Conservation (phyloP, 1,140 invertebrate species). For the Gyrodactylus salaris region DNA sequence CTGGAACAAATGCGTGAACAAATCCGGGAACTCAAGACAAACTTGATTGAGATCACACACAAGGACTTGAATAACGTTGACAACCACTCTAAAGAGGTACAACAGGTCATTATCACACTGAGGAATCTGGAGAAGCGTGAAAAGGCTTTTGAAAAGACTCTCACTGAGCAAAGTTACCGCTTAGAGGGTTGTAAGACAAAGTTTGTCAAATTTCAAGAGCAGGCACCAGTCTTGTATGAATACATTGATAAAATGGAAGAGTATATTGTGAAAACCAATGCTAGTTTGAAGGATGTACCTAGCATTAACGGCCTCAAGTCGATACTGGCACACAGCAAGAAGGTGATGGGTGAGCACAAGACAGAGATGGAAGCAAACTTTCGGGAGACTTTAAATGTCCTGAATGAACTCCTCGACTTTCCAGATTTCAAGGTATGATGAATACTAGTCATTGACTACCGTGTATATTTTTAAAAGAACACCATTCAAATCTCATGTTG, state of each 20-base stretch:
- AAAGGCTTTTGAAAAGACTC: not conserved
- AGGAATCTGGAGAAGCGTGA: not conserved
- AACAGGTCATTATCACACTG: not conserved
- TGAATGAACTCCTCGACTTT: not conserved
- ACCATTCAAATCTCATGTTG: too few species aligned
- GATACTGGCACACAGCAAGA: not conserved
- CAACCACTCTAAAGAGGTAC: not conserved
- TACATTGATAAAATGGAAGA: not conserved
- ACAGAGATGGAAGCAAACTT: not conserved
- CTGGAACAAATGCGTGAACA: not conserved
- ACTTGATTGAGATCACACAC: not conserved
- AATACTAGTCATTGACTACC: too few species aligned
- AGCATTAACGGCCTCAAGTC: not conserved
- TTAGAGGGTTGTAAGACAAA: not conserved
- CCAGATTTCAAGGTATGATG: not conserved
- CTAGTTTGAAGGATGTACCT: not conserved
- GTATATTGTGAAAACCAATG: not conserved
- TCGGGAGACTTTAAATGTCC: not conserved
- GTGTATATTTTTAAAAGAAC: too few species aligned
- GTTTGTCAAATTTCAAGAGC: not conserved
- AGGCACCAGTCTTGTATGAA: not conserved
- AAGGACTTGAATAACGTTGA: not conserved
- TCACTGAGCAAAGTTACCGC: not conserved
- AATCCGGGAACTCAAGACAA: not conserved
- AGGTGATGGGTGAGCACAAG: not conserved